Evolutionary conservation across 1,140 invertebrate species (phyloP), one percentile per base, ranked within the genome.

Genomic region (Drosophila guanche): DNA sequence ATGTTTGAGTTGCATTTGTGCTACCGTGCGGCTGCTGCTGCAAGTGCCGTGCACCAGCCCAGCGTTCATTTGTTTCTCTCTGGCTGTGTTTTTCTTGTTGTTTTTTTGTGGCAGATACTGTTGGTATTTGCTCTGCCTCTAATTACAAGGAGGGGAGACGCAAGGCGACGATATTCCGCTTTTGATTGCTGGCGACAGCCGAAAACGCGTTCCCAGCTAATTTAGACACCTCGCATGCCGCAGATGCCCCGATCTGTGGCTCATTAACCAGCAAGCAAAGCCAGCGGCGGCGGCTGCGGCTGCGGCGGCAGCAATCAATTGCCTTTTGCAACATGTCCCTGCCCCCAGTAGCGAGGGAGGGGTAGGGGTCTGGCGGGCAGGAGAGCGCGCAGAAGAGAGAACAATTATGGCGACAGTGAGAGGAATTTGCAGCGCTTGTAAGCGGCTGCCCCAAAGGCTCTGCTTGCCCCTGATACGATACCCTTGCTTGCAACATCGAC

Each of bases 151-250:
- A 27, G 33, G 33, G 33, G 33, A 37, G 33, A 37, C 10, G 33
- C 10, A 4, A 0, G 8, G 33, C 33, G 33, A 10, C 65, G 48
- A 69, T 80, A 80, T 79, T 65, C 69, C 70, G 62, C 81, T 88
- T 85, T 85, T 86, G 81, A 88, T 86, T 76, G 78, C 77, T 62
- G 56, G 53, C 67, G 73, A 70, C 77, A 75, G 53, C 83, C 83
- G 78, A 86, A 88, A 88, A 81, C 83, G 83, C 78, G 83, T 88
- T 88, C 84, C 75, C 83, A 88, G 77, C 78, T 86, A 89, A 89
- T 89, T 89, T 90, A 89, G 86, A 89, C 86, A 90, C 86, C 86
- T 89, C 81, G 72, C 75, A 89, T 89, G 75, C 86, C 81, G 52
- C 56, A 79, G 54, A 76, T 81, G 50, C 70, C 59, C 43, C 57